phyloP scores from a whole-genome alignment of 2,113 vertebrate genomes.

The Anguilla japonica region DNA sequence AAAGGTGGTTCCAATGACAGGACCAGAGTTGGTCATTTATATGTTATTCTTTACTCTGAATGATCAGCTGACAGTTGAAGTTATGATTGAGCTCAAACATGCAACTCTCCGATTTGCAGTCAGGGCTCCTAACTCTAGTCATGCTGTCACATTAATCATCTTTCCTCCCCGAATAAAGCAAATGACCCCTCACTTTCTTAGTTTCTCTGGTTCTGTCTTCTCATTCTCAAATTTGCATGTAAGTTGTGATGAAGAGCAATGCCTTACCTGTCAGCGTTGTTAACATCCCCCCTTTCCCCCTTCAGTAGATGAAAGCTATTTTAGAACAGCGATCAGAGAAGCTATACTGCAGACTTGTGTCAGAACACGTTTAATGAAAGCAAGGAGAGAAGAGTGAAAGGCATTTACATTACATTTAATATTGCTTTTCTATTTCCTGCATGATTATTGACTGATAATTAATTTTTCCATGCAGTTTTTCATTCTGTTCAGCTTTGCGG shows the following conservation, averaged over 20 bases:
- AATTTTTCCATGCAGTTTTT: not conserved
- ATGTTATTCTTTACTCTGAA: not conserved
- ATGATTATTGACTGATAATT: not conserved
- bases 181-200: not conserved
- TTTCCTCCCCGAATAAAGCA: not conserved
- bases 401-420: not conserved
- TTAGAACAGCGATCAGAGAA: not conserved
- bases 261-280: not conserved
- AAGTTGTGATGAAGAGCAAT: not conserved
- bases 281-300: not conserved
- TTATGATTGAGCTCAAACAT: not conserved
- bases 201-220: not conserved
- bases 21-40: not conserved
- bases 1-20: not conserved
- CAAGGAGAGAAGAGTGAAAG: not conserved
- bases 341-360: not conserved
- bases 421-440: not conserved
- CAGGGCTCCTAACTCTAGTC: not conserved
- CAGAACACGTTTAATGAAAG: not conserved
- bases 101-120: too few species aligned
- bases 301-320: not conserved
- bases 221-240: not conserved
- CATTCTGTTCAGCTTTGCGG: not conserved
- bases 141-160: not conserved
- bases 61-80: not conserved